phyloP scores from a whole-genome alignment of 2,113 vertebrate species.

The Blennius ocellaris region DNA sequence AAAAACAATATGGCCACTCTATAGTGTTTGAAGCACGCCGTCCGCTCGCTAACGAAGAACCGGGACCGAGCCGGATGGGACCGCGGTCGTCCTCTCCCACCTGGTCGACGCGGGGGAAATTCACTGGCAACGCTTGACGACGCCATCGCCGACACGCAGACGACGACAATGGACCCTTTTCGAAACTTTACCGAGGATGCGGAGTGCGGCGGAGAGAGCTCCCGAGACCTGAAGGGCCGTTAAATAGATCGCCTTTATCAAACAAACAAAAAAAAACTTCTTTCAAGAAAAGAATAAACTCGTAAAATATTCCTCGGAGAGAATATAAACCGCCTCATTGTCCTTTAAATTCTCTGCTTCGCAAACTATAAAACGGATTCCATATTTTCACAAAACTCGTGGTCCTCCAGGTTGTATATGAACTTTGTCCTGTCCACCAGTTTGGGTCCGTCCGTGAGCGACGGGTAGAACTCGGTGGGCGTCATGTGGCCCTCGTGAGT shows the following conservation, averaged over 20 bases:
- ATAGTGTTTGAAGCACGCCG: slow-evolving; percentile 36
- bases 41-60: slow-evolving; percentile 38
- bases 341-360: slow-evolving; percentile 19
- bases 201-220: slow-evolving; percentile 35
- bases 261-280: slow-evolving; percentile 27
- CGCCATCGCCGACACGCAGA: slow-evolving; percentile 56
- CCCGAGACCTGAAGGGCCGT: slow-evolving; percentile 37
- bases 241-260: slow-evolving; percentile 53
- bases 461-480: slow-evolving; percentile 93
- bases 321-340: slow-evolving; percentile 34
- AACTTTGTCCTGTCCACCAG: slow-evolving; percentile 93
- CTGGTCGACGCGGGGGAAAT: slow-evolving; percentile 53
- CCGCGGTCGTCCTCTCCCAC: slow-evolving; percentile 48
- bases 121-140: slow-evolving; percentile 64
- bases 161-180: slow-evolving; percentile 68
- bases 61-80: slow-evolving; percentile 41
- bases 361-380: slow-evolving; percentile 96
- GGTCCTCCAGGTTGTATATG: slow-evolving; percentile 98
- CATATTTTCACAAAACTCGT: slow-evolving; percentile 98
- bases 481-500: slow-evolving; percentile 90
- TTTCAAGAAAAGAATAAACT: slow-evolving; percentile 48
- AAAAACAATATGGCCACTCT: slow-evolving; percentile 63
- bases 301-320: slow-evolving; percentile 40
- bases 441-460: slow-evolving; percentile 89
- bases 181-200: slow-evolving; percentile 39